Base-by-base conservation (phyloP, 2,888 invertebrate genomes). In the Argynnis bischoffii region DNA sequence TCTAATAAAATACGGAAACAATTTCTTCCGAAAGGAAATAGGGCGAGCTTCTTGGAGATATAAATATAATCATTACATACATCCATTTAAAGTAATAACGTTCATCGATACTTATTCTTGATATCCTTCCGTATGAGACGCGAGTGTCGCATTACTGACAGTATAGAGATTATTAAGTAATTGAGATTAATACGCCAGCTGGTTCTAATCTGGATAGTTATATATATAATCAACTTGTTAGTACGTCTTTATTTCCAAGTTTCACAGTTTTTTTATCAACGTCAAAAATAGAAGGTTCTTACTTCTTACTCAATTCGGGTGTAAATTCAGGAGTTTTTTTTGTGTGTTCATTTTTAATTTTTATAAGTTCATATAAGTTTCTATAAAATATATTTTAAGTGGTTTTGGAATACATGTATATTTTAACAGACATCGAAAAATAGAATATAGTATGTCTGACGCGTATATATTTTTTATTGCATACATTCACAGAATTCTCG, bases 61-160 rank as follows among this genome's bases (percentile, higher is more conserved):
- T 59, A 41, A 41, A 47, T 59, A 59, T 59, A 47, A 46, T 8
- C 21, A 26, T 47, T 47, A 47, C 26, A 26, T 59, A 59, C 47
- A 47, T 59, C n/a, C 21, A 11, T 47, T 15, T 21, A 41, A 46
- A 57, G 46, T 57, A 41, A 57, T 57, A 46, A 46, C 47, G 55
- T 72, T 71, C 69, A 74, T 75, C 73, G 74, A 75, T 64, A 48
- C 11, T 56, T 56, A 46, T 47, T 59, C 57, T 51, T 63, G 31
- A 21, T 64, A 64, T 64, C 65, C 60, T 63, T 61, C 46, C 55
- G 47, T 65, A 57, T n/a, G 61, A 50, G 61, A 55, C 15, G 41
- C 61, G 31, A 64, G 59, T 63, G 18, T 57, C 48, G 11, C 63
- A 46, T 63, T 67, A 67, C 56, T 15, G 59, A 48, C 54, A 35